Conservation (phyloP, 2,113 vertebrate species). For the Anoplopoma fimbria region DNA sequence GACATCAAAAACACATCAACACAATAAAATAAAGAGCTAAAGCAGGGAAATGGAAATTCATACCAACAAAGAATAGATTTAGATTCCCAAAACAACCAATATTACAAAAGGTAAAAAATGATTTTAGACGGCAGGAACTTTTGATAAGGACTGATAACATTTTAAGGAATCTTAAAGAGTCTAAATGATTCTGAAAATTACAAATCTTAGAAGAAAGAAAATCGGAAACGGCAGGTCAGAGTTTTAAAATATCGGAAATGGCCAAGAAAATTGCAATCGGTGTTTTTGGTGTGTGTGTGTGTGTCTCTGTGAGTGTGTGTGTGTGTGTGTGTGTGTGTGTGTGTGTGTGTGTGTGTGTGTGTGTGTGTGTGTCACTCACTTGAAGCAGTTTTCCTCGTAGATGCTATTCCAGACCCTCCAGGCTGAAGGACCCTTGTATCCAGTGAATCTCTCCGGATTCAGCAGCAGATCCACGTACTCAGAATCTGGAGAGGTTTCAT, state of each 20-base stretch:
- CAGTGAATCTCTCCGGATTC: slow-evolving; percentile 94
- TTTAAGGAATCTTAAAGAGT: too few species aligned
- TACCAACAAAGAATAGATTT: too few species aligned
- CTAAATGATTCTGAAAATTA: not conserved
- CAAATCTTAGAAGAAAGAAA: not conserved
- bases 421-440: slow-evolving; percentile 94
- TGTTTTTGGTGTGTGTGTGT: not conserved
- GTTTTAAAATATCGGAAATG: too few species aligned
- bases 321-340: not conserved
- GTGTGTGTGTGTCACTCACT: slow-evolving; percentile 82
- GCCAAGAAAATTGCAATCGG: too few species aligned
- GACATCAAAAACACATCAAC: too few species aligned
- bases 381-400: slow-evolving; percentile 99
- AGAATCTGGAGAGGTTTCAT: slow-evolving; percentile 92
- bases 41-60: not conserved
- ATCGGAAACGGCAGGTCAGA: not conserved
- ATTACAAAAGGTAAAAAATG: not conserved
- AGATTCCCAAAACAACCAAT: not conserved
- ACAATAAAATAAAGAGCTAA: too few species aligned
- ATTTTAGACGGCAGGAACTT: not conserved
- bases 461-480: slow-evolving; percentile 95
- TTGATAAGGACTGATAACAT: too few species aligned
- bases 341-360: not conserved
- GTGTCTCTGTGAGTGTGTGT: not conserved
- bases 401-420: slow-evolving; percentile 99